Base-by-base conservation (phyloP, 2,888 invertebrate genomes). In the Nysson spinosus region DNA sequence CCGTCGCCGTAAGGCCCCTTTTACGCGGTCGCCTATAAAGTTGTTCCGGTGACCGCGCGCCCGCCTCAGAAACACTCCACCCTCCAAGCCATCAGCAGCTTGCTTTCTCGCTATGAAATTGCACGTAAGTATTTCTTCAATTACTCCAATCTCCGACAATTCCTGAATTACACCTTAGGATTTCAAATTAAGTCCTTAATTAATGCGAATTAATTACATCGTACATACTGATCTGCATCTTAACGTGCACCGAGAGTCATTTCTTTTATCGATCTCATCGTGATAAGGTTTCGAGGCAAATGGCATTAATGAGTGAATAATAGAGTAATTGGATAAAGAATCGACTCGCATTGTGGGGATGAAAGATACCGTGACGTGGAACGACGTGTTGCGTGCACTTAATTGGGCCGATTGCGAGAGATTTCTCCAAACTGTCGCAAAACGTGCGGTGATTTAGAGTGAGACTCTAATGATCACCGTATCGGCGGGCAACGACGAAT, bases 31-130 rank as follows among this genome's bases (percentile, higher is more conserved):
- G 77, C 72, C 84, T 86, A 87, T 86, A 87, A 87, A 87, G 81
- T 86, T 83, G 83, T 82, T 80, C 77, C 76, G 78, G 75, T 78
- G 75, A 75, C 75, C 84, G 83, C 85, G 85, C 84, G 85, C 81
- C 83, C 84, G 84, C 78, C 75, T 86, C 86, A 87, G 85, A 87
- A 79, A 80, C 83, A 71, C 80, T 85, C 82, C 82, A 85, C 85
- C 86, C 85, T 85, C 77, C 81, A 83, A 60, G 72, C 75, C 75
- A 79, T 70, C 74, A 76, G 72, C 60, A 51, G 61, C 57, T 43
- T 24, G 61, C 66, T 67, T 60, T 66, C 62, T 47, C 72, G 54
- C 56, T 76, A 83, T 83, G 78, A 81, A 79, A 70, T 55, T 80
- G 12, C 77, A 75, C 68, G 83, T 83, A 76, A 82, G 76, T 80